phyloP scores from a whole-genome alignment of 2,113 vertebrate genomes.

The Thalassoma bifasciatum region DNA sequence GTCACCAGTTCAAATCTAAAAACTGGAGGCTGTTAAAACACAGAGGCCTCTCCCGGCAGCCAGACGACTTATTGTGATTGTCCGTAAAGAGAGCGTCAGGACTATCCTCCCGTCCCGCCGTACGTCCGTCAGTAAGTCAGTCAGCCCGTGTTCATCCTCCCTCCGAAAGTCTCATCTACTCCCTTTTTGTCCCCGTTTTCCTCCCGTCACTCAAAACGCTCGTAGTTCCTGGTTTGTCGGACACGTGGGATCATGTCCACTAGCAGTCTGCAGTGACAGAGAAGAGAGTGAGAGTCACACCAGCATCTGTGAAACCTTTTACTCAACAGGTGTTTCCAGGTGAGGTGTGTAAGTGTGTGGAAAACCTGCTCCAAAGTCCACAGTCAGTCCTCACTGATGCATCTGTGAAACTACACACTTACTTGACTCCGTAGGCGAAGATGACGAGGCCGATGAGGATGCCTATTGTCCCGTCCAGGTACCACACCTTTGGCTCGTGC shows the following conservation, averaged over 20 bases:
- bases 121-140: slow-evolving; percentile 11
- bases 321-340: too few relatives aligned
- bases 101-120: neutral
- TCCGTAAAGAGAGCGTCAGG: slow-evolving; percentile 23
- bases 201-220: slow-evolving; percentile 90
- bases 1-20: slow-evolving; percentile 10
- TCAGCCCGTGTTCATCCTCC: neutral
- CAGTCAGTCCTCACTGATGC: too few relatives aligned
- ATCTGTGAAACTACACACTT: too few relatives aligned
- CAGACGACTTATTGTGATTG: slow-evolving; percentile 21
- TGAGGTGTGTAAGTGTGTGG: too few relatives aligned
- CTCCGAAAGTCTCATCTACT: slow-evolving; percentile 7
- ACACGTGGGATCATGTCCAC: slow-evolving; percentile 93
- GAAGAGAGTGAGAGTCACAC: neutral
- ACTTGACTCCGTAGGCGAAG: slow-evolving; percentile 95
- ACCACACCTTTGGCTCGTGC: slow-evolving; percentile 93
- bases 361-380: too few relatives aligned
- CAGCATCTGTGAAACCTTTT: too few relatives aligned
- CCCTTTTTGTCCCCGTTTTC: neutral
- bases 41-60: neutral
- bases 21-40: slow-evolving; percentile 2
- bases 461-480: slow-evolving; percentile 93
- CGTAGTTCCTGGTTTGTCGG: slow-evolving; percentile 93
- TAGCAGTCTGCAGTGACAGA: slow-evolving; percentile 85
- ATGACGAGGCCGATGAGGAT: slow-evolving; percentile 97